Evolutionary conservation across 2,797 vertebrate genomes (phyloP).

Genomic region (Emys orbicularis): DNA sequence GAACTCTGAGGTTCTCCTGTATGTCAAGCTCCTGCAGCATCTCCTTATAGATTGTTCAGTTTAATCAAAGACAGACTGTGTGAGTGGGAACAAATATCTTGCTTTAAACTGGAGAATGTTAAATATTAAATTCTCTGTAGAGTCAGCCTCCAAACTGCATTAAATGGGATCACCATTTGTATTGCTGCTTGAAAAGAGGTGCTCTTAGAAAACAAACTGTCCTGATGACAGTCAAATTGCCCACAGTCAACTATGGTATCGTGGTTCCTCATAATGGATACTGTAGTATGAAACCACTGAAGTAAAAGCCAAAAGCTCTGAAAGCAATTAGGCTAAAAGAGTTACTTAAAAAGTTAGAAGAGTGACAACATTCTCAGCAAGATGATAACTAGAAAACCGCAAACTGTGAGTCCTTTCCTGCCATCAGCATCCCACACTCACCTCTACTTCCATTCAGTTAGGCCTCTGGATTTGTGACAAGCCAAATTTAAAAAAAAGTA

Average conservation of each 20-base stretch:
- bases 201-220: neutral
- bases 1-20: no score
- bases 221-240: neutral
- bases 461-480: constrained; percentile 16
- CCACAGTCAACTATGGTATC: neutral
- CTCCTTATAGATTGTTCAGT: neutral
- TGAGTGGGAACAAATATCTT: neutral
- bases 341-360: neutral
- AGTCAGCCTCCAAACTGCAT: neutral
- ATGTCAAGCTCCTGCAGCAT: neutral
- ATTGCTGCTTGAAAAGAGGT: neutral
- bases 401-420: neutral
- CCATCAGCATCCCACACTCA: neutral
- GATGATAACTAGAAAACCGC: neutral
- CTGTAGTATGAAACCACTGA: neutral
- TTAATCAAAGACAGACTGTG: neutral
- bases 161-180: neutral
- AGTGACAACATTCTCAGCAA: constrained; percentile 4
- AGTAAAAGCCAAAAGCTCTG: neutral
- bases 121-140: neutral
- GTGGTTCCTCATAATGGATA: neutral
- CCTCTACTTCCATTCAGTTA: constrained; percentile 1
- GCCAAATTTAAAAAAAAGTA: neutral
- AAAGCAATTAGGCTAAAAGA: neutral
- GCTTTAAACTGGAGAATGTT: neutral